Base-by-base conservation (phyloP, 2,888 invertebrate genomes). In the Spicauda simplicius region DNA sequence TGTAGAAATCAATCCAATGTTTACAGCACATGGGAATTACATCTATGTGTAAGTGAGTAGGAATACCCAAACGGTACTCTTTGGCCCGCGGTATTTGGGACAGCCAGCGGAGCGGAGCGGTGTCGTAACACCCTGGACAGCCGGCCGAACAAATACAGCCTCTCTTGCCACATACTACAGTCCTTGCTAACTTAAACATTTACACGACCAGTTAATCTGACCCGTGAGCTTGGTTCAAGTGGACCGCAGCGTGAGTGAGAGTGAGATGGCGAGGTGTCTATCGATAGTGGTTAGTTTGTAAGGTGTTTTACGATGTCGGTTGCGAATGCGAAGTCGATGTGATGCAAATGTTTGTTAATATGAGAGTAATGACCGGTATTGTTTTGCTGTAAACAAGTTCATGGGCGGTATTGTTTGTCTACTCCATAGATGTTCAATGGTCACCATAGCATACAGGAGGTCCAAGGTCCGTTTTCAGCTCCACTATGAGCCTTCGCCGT, bases 71-170 rank as follows among this genome's bases (percentile, higher is more conserved):
- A 81, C 74, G 74, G 76, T 80, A 85, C 77, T 84, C 83, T 83
- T 81, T 80, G 76, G 74, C 78, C 76, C 74, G 72, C 75, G 79
- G 83, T 87, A 90, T 90, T 87, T 85, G 81, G 90, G 84, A 80
- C 88, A 86, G 48, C 77, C 79, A 80, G 78, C 82, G 78, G 75
- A 83, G 79, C 86, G 80, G 75, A 73, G 76, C 78, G 71, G 72
- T 88, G 83, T 78, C 82, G 79, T 80, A 83, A 88, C 75, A 52
- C 69, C 72, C 74, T 80, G 75, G 79, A 78, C 77, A 68, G 50
- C 67, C 56, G 37, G 70, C 20, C 73, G 76, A 71, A 71, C 75
- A 70, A 85, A 79, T 76, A 74, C 72, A 73, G 74, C 69, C 76
- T 76, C 72, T 85, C 80, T 72, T 66, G 61, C 71, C 25, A 70